A percentile compares a stretch with the other conserved stretches of the same genome.
Conservation (phyloP, 2,797 vertebrate species). For the Anniella stebbinsi region DNA sequence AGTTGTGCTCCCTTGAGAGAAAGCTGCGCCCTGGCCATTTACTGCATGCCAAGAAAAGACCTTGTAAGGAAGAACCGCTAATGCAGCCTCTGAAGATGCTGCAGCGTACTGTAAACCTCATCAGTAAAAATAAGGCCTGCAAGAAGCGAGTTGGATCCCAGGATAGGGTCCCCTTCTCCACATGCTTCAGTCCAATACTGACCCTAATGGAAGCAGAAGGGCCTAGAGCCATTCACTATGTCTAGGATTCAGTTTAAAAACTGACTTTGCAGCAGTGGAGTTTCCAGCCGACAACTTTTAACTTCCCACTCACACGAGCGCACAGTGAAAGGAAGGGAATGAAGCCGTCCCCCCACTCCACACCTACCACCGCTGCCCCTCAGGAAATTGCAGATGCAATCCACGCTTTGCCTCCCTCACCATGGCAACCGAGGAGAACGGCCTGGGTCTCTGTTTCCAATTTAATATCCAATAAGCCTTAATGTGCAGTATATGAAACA, state of each 20-base stretch:
- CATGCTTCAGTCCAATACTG: neutral
- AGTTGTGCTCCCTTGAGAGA: neutral
- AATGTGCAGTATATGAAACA: constrained; percentile 43
- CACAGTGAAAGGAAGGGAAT: constrained; percentile 61
- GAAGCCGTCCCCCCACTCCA: constrained; percentile 31
- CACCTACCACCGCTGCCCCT: constrained; percentile 17
- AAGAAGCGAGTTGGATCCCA: neutral
- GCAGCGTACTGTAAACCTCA: neutral
- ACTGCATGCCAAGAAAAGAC: neutral
- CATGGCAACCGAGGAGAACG: constrained; percentile 27
- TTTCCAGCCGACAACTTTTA: constrained; percentile 29
- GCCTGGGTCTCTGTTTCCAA: constrained; percentile 27
- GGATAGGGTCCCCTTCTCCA: neutral
- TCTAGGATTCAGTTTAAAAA: neutral
- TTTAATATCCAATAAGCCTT: constrained; percentile 44
- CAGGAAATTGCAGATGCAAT: constrained; percentile 75
- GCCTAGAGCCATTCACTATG: neutral
- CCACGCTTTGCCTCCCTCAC: constrained; percentile 29
- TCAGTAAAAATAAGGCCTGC: too few relatives aligned
- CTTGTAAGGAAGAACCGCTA: too few relatives aligned
- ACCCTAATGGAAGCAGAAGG: neutral
- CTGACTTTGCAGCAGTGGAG: neutral
- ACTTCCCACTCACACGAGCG: constrained; percentile 56
- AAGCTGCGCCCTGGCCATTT: neutral
- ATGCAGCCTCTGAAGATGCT: neutral